These are phyloP conservation scores for Polyommatus iphigenia DNA, from an alignment of 2,888 invertebrate genomes.

Conservation along the genomic window DNA sequence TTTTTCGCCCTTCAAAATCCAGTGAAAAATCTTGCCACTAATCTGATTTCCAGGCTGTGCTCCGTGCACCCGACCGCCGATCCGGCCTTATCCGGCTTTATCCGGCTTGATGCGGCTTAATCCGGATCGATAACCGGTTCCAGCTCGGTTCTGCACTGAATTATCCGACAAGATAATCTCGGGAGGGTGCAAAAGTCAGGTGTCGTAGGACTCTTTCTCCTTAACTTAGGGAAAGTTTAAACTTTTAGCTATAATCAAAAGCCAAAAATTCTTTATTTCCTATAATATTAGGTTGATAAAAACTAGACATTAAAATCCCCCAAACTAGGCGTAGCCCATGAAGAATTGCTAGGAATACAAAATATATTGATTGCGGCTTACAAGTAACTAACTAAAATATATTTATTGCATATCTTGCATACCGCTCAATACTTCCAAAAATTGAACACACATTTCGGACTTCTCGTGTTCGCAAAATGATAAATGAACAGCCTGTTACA, in stretches of 20 bases:
- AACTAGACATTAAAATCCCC: too few species aligned
- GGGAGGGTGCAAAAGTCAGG: background rate
- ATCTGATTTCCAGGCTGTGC: conserved; percentile 1
- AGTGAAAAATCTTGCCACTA: background rate
- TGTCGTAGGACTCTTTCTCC: background rate
- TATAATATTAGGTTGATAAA: too few species aligned
- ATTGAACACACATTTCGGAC: background rate
- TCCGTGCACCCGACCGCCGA: background rate
- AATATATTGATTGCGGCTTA: too few species aligned
- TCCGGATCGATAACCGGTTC: conserved; percentile 21
- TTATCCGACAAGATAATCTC: conserved; percentile 16
- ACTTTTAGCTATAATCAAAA: background rate
- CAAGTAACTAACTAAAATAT: too few species aligned
- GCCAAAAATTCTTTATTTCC: background rate
- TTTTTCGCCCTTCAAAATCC: background rate
- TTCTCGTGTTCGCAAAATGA: background rate
- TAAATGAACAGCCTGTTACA: conserved; percentile 17
- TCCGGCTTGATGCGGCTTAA: conserved; percentile 8
- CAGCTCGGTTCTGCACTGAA: background rate
- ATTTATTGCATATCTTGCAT: too few species aligned
- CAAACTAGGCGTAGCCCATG: too few species aligned
- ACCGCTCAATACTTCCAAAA: background rate
- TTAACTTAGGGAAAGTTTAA: background rate
- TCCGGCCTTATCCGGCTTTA: background rate
- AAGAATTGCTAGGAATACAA: too few species aligned